phyloP scores from a whole-genome alignment of 2,888 invertebrate genomes.

The Caenorhabditis afra region DNA sequence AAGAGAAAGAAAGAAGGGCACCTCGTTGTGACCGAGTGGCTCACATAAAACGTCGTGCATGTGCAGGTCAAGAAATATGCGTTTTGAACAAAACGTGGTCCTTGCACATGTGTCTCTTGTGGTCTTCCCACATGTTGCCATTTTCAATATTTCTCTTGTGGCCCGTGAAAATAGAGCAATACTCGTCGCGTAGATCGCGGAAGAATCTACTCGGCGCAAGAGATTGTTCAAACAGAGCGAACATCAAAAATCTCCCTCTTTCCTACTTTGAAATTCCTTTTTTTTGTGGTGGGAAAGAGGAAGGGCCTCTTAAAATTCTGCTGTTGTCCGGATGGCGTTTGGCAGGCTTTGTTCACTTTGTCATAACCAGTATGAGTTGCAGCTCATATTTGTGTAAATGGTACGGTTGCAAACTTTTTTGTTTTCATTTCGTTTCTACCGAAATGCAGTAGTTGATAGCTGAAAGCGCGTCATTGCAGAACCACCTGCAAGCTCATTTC shows the following conservation, averaged over 20 bases:
- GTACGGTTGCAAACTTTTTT: no score
- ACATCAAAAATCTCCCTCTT: conserved; percentile 28
- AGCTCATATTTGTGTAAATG: no score
- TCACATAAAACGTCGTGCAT: conserved; percentile 43
- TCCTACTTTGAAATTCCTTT: background rate
- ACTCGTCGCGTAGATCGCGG: conserved; percentile 1
- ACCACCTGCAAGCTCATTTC: no score
- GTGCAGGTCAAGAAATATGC: conserved; percentile 53
- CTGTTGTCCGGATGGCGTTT: no score
- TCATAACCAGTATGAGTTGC: no score
- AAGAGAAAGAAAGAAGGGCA: conserved; percentile 14
- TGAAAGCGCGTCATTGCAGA: no score
- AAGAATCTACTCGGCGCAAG: conserved; percentile 6
- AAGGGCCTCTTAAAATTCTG: background rate
- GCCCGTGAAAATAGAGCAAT: conserved; percentile 7
- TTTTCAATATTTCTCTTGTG: conserved; percentile 12
- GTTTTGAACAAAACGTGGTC: conserved; percentile 18
- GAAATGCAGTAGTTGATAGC: no score
- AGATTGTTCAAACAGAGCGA: conserved; percentile 28
- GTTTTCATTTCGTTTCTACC: no score
- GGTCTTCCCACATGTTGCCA: conserved; percentile 33
- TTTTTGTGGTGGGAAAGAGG: background rate
- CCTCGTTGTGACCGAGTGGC: conserved; percentile 42
- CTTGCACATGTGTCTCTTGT: conserved; percentile 34
- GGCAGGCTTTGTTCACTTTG: no score